Base-by-base conservation (phyloP, 2,797 vertebrate genomes). In the Sebastes baramenuke region DNA sequence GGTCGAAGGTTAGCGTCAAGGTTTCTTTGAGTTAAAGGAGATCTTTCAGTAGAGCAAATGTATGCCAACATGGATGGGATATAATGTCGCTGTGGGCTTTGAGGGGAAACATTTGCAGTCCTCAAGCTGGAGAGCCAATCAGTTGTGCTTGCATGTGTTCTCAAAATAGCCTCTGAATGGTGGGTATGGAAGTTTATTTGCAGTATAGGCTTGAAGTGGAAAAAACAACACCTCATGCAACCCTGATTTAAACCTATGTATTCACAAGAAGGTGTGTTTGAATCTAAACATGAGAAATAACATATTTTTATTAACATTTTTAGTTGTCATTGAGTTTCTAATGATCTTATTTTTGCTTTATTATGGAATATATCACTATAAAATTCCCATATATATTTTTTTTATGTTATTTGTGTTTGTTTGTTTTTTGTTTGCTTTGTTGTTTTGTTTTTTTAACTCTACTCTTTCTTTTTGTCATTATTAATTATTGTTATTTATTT, bases 121-220 rank as follows among this genome's bases (percentile, higher is more conserved):
- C 70, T 38, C 54, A 13, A 67, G 36, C 78, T 62, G 74, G 52
- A 68, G 65, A 83, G 69, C 74, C 78, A 85, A 77, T 89, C 77
- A 82, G 42, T 83, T 77, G 79, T 32, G 75, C 75, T 46, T 36
- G 73, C 76, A 78, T 82, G 81, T 75, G 79, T 73, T 89, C 88
- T 88, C 70, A 88, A 92, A 93, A 93, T 93, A 94, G 82, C 72
- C 70, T 54, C 69, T 80, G 85, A 78, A 81, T 83, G 72, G 82
- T 82, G 86, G 83, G 30, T 77, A 77, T 84, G 87, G 77, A 83
- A 66, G 83, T 90, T 84, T 87, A 87, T 84, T 90, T 85, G 74
- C 68, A 81, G 66, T n/a, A 42, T 6, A 46, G 30, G 25, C 67
- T 81, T 67, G 4, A 83, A 77, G 71, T 65, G 72, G 77, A 54